Conservation (phyloP, 1,140 invertebrate species). For the Pentalonia nigronervosa region DNA sequence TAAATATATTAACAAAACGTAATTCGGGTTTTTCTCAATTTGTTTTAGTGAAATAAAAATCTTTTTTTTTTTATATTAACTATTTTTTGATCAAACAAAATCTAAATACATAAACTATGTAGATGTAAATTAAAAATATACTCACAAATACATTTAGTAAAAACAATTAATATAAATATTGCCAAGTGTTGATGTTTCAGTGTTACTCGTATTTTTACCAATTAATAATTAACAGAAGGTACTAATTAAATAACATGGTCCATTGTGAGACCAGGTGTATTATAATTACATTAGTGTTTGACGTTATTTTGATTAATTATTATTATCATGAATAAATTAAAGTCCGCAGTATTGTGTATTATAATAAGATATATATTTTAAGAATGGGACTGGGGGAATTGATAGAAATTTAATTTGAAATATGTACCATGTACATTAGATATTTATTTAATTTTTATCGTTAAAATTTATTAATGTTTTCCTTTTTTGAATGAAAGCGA, state of each 20-base stretch:
- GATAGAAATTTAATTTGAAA: not conserved
- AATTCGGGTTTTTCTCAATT: too few species aligned
- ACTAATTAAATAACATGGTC: not conserved
- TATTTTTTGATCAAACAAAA: too few species aligned
- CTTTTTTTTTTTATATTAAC: too few species aligned
- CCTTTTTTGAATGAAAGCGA: not conserved
- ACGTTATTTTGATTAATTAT: slow-evolving; percentile 2
- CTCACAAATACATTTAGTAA: not conserved
- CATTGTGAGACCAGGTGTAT: not conserved
- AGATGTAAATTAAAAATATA: too few species aligned
- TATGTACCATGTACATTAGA: not conserved
- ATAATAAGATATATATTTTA: not conserved
- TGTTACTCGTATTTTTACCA: not conserved
- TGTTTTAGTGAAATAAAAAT: too few species aligned
- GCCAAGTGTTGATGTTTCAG: not conserved
- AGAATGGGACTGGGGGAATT: not conserved
- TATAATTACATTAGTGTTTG: not conserved
- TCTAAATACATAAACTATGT: too few species aligned
- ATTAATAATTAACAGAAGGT: not conserved
- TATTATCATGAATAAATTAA: not conserved
- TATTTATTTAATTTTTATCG: not conserved
- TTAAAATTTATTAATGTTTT: not conserved
- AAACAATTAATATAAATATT: not conserved
- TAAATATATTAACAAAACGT: too few species aligned
- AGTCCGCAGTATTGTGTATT: not conserved